phyloP scores from a whole-genome alignment of 2,888 invertebrate genomes.

The Patella pellucida region DNA sequence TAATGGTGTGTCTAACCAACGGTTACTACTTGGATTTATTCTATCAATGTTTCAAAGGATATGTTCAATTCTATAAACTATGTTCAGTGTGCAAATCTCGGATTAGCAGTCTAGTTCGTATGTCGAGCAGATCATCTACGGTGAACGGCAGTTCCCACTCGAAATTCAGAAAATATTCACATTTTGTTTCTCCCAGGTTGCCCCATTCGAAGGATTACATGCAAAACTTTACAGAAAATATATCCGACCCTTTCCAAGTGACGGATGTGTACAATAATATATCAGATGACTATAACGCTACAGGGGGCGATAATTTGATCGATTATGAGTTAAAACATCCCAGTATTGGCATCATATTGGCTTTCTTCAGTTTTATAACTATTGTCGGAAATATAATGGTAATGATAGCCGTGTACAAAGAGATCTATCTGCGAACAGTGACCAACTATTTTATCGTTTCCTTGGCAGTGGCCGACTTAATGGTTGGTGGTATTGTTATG shows the following conservation, averaged over 20 bases:
- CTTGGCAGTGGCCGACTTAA: conserved; percentile 94
- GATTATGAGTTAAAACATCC: conserved; percentile 46
- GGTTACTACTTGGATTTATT: background rate
- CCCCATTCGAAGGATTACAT: background rate
- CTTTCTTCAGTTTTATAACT: conserved; percentile 90
- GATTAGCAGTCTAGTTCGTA: background rate
- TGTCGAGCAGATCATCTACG: background rate
- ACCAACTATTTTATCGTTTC: conserved; percentile 98
- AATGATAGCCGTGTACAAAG: conserved; percentile 91
- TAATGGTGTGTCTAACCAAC: background rate
- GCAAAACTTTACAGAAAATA: conserved; percentile 3
- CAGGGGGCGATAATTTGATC: background rate
- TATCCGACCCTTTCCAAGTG: background rate
- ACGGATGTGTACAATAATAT: background rate
- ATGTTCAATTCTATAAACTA: background rate
- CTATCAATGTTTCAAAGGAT: background rate
- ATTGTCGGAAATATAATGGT: conserved; percentile 96
- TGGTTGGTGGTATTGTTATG: conserved; percentile 97
- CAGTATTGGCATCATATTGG: conserved; percentile 80
- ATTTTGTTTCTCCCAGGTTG: background rate
- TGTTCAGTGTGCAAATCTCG: background rate
- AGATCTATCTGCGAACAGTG: conserved; percentile 94
- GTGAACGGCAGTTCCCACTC: background rate
- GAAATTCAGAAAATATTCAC: conserved; percentile 4
- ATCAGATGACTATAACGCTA: background rate